These are phyloP conservation scores for Alosa sapidissima DNA, from an alignment of 2,797 vertebrate species.

Conservation along the genomic window DNA sequence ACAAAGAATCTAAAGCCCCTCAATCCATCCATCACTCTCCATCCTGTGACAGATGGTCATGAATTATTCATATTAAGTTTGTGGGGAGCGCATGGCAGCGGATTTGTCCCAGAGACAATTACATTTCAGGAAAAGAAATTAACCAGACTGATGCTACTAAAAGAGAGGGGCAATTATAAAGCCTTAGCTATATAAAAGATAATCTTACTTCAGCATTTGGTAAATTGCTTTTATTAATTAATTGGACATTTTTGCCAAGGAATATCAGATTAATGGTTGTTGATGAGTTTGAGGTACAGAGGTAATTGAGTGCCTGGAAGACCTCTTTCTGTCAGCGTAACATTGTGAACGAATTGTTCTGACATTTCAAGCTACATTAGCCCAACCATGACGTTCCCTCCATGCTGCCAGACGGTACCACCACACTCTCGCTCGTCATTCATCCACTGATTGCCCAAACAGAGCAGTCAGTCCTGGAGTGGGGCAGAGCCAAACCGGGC, in stretches of 20 bases:
- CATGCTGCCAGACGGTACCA: neutral
- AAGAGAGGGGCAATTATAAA: neutral
- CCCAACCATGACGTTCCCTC: slow-evolving; percentile 20
- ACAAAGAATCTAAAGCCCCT: slow-evolving; percentile 58
- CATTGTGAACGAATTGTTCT: neutral
- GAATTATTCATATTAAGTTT: slow-evolving; percentile 76
- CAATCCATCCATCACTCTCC: slow-evolving; percentile 55
- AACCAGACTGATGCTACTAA: slow-evolving; percentile 41
- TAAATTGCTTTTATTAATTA: slow-evolving; percentile 17
- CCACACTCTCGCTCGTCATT: neutral
- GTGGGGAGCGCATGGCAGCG: slow-evolving; percentile 58
- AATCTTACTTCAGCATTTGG: slow-evolving; percentile 29
- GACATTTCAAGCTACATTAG: neutral
- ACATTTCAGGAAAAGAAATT: slow-evolving; percentile 51
- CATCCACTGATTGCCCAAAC: too few species aligned
- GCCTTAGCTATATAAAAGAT: slow-evolving; percentile 3
- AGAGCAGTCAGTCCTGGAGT: too few species aligned
- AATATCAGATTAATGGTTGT: neutral
- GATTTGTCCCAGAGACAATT: slow-evolving; percentile 65
- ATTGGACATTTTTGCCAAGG: neutral
- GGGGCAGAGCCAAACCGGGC: too few species aligned
- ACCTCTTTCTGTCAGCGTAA: neutral
- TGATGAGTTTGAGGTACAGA: neutral
- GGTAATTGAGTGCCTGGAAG: neutral
- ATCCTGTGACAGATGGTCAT: slow-evolving; percentile 72